These are phyloP conservation scores for Seladonia tumulorum DNA, from an alignment of 2,888 invertebrate species.

Conservation along the genomic window DNA sequence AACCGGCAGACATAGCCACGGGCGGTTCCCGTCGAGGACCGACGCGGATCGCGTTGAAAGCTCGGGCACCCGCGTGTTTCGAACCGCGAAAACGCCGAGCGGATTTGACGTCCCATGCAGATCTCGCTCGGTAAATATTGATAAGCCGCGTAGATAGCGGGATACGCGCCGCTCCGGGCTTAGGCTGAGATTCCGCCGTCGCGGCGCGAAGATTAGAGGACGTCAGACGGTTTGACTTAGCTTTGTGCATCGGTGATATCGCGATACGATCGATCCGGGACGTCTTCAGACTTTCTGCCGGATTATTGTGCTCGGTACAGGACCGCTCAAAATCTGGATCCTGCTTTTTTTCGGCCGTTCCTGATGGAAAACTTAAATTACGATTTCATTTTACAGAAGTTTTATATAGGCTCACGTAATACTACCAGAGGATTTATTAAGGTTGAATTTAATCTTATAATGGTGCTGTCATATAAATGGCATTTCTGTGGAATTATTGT, in stretches of 20 bases:
- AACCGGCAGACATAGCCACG: constrained; percentile 51
- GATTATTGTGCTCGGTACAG: not conserved
- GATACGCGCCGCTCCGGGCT: not conserved
- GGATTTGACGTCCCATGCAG: constrained; percentile 2
- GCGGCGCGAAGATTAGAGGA: not conserved
- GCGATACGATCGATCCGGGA: not conserved
- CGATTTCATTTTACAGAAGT: no score
- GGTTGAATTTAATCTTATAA: no score
- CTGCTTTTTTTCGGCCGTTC: not conserved
- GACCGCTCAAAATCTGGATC: not conserved
- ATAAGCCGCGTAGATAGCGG: constrained; percentile 24
- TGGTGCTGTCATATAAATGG: no score
- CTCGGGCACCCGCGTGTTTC: not conserved
- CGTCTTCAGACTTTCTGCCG: not conserved
- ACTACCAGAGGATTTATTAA: no score
- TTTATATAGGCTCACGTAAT: no score
- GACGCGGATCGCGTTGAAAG: constrained; percentile 36
- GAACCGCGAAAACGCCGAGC: not conserved
- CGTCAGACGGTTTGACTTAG: not conserved
- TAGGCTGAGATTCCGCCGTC: not conserved
- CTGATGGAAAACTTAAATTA: no score
- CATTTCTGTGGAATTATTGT: no score
- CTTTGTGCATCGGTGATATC: constrained; percentile 10
- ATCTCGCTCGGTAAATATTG: constrained; percentile 32
- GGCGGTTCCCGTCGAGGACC: constrained; percentile 50